These are phyloP conservation scores for Siderastrea siderea DNA, from an alignment of 92 coral and sea anemone genomes.

Conservation along the genomic window DNA sequence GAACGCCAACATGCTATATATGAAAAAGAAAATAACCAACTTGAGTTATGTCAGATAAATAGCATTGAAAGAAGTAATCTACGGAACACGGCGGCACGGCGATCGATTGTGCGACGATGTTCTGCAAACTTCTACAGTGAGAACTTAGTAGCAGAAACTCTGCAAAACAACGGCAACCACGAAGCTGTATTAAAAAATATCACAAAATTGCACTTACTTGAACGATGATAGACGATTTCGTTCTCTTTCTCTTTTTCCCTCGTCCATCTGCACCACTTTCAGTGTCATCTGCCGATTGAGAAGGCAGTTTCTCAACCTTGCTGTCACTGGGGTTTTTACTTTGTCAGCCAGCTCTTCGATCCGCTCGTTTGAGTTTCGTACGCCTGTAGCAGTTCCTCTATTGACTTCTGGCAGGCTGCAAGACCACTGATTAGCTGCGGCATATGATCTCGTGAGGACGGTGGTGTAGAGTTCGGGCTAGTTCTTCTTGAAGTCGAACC, in stretches of 20 bases:
- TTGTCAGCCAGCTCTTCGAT: neutral
- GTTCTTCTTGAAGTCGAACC: neutral
- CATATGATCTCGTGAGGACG: slow-evolving; percentile 1
- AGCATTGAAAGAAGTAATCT: no score
- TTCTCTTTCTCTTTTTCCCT: neutral
- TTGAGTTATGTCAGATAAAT: no score
- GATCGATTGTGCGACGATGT: no score
- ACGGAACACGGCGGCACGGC: no score
- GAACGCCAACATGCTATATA: no score
- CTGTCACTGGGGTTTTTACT: slow-evolving; percentile 6
- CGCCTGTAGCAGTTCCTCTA: slow-evolving; percentile 1
- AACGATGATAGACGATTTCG: neutral
- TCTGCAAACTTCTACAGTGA: no score
- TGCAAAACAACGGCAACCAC: neutral
- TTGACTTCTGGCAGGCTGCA: slow-evolving; percentile 17
- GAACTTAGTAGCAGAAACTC: no score
- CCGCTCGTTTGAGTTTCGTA: slow-evolving; percentile 1
- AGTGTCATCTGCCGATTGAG: neutral
- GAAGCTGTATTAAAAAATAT: neutral
- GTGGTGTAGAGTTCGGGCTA: neutral
- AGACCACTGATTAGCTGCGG: slow-evolving; percentile 16
- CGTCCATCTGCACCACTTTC: neutral
- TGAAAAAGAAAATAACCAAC: no score
- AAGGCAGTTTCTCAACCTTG: neutral
- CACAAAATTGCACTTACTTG: neutral